These are phyloP conservation scores for Lochmaea capreae DNA, from an alignment of 2,888 invertebrate species.

Conservation along the genomic window DNA sequence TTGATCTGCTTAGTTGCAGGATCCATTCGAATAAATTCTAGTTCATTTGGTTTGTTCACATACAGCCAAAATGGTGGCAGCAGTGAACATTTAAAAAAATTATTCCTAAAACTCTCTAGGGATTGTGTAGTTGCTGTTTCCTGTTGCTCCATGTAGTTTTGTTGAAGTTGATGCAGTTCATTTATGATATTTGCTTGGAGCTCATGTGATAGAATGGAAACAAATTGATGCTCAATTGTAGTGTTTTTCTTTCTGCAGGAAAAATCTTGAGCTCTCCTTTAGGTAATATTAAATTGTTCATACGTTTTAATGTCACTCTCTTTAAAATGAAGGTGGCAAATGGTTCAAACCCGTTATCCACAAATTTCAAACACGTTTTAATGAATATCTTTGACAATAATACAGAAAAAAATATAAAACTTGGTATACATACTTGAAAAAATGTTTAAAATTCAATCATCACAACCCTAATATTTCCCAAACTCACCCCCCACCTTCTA, in stretches of 20 bases:
- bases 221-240: not conserved
- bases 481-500: no score
- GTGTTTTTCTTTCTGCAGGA: not conserved
- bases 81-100: not conserved
- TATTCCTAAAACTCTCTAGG: not conserved
- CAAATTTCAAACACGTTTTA: no score
- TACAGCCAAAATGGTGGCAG: not conserved
- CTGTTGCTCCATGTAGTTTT: not conserved
- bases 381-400: no score
- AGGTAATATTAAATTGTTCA: not conserved
- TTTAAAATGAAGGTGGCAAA: slow-evolving; percentile 1
- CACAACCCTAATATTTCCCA: no score
- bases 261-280: not conserved
- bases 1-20: not conserved
- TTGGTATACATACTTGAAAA: no score
- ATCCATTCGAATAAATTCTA: slow-evolving; percentile 1
- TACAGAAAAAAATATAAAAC: no score
- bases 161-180: not conserved
- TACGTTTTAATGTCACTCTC: not conserved
- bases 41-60: not conserved
- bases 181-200: not conserved
- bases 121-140: not conserved
- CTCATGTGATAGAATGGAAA: not conserved
- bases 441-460: no score
- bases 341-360: no score